Evolutionary conservation across 2,888 invertebrate genomes (phyloP), one percentile per base, ranked within the genome.

Genomic region (Zhengitettix transpicula): DNA sequence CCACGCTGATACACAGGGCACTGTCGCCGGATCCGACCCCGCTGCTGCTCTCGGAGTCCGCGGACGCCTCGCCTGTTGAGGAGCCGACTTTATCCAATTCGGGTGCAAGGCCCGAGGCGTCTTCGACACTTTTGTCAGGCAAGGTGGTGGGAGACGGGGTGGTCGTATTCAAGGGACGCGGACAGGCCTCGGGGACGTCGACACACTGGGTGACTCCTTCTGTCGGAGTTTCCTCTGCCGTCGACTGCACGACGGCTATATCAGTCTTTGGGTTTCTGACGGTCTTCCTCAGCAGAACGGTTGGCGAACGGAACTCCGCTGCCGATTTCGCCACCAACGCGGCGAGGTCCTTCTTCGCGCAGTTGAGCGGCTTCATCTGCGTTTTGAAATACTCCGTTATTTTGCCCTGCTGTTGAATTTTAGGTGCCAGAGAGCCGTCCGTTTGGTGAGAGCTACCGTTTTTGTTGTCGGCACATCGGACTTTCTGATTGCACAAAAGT

Each of bases 381-480:
- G 87, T 83, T 71, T 86, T 89, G 72, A 89, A 90, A 72, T 84
- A 90, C 69, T 89, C 88, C 40, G 87, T 87, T 70, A 90, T 90
- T 73, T 89, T 87, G 57, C 87, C 88, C 73, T 87, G 89, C 63
- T 75, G 73, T 65, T 55, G 60, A 59, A 42, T 14, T 52, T 58
- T 58, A 40, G 47, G n/a, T n/a, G 17, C 17, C 14, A 51, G 44
- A 9, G 56, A 44, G 17, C 57, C 57, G n/a, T 61, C 61, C 28
- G 55, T 47, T 58, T 58, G 63, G 52, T 62, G 58, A 55, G 40
- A n/a, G 52, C 17, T 28, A 52, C 9, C 17, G n/a, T 15, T 15
- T 40, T 17, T 58, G 10, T 44, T 56, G 42, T 61, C 72, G 70
- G 66, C 70, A 67, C 47, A 12, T 40, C 14, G 51, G 0, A 17